These are phyloP conservation scores for Macrotrachela quadricornifera DNA, from an alignment of 1,140 invertebrate species.

Conservation along the genomic window DNA sequence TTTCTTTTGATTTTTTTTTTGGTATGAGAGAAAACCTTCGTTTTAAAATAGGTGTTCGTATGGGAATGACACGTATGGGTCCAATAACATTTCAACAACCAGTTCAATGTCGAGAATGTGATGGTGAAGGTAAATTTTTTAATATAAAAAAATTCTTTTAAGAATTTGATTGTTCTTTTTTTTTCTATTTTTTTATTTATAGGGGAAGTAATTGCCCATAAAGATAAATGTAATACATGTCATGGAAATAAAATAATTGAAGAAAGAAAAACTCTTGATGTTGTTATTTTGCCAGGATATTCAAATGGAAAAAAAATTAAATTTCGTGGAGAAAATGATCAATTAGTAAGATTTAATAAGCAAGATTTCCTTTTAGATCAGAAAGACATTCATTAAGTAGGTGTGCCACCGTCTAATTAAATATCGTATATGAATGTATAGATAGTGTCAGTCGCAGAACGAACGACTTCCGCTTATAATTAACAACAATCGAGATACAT, in stretches of 20 bases:
- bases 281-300: slow-evolving; percentile 38
- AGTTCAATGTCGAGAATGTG: slow-evolving; percentile 53
- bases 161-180: slow-evolving; percentile 1
- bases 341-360: slow-evolving; percentile 29
- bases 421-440: too few relatives aligned
- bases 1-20: too few relatives aligned
- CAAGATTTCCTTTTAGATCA: neutral
- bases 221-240: slow-evolving; percentile 67
- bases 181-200: neutral
- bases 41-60: too few relatives aligned
- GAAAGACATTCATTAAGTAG: too few relatives aligned
- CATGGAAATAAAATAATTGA: slow-evolving; percentile 76
- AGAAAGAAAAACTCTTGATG: slow-evolving; percentile 5
- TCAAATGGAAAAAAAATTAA: slow-evolving; percentile 20
- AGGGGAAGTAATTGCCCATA: slow-evolving; percentile 56
- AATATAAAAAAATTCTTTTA: slow-evolving; percentile 7
- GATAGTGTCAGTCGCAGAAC: too few relatives aligned
- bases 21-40: too few relatives aligned
- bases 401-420: too few relatives aligned
- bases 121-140: slow-evolving; percentile 4
- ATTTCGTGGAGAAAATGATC: slow-evolving; percentile 6
- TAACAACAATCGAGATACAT: too few relatives aligned
- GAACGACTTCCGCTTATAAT: too few relatives aligned
- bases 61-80: slow-evolving; percentile 65
- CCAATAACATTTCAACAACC: slow-evolving; percentile 80